Percentiles rank a stretch among this genome's conserved stretches.
phyloP scores from a whole-genome alignment of 2,797 vertebrate species.

The Eidolon dupreanum region DNA sequence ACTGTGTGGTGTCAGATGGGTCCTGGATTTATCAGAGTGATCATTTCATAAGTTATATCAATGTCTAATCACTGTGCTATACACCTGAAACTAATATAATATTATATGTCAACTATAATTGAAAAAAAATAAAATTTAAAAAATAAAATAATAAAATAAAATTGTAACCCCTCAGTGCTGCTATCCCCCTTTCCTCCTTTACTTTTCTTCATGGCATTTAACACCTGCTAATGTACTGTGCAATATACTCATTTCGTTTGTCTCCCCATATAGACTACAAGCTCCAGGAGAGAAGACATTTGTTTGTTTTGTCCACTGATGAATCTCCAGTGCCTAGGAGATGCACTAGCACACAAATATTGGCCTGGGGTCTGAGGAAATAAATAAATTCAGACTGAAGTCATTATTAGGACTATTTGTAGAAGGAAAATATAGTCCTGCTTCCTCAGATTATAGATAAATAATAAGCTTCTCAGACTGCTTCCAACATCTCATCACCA shows the following conservation, averaged over 20 bases:
- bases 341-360: background rate
- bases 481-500: background rate
- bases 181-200: background rate
- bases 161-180: background rate
- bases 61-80: no score
- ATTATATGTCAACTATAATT: no score
- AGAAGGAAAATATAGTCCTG: background rate
- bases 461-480: background rate
- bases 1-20: no score
- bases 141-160: no score
- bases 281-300: background rate
- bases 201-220: background rate
- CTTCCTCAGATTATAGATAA: background rate
- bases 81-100: no score
- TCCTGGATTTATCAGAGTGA: no score
- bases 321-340: background rate
- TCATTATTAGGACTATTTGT: background rate
- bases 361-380: background rate
- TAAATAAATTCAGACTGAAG: background rate
- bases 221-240: background rate
- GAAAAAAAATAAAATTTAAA: no score
- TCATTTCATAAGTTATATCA: no score
- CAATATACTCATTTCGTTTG: background rate
- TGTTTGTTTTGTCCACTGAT: background rate
- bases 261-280: background rate